Percentiles rank a stretch among this genome's conserved stretches.
phyloP scores from a whole-genome alignment of 2,888 invertebrate genomes.

The Drosophila colorata region DNA sequence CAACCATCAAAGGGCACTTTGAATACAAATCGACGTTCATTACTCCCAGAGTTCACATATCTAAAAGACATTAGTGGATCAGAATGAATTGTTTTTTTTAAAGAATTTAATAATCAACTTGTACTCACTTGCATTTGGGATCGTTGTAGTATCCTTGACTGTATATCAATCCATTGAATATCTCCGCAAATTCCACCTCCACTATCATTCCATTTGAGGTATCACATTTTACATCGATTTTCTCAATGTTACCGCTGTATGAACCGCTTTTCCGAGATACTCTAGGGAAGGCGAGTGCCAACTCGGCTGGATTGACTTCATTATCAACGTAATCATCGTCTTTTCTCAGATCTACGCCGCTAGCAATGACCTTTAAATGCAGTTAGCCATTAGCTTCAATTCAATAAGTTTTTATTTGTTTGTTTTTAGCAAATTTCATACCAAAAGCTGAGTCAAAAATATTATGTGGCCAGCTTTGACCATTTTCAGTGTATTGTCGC shows the following conservation, averaged over 20 bases:
- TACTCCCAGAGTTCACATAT: slow-evolving; percentile 88
- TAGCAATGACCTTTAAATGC: slow-evolving; percentile 52
- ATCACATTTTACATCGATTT: slow-evolving; percentile 88
- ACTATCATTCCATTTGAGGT: slow-evolving; percentile 87
- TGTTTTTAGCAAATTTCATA: slow-evolving; percentile 31
- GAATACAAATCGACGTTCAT: slow-evolving; percentile 87
- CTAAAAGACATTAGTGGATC: slow-evolving; percentile 78
- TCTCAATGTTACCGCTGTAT: slow-evolving; percentile 86
- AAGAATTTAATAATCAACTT: not conserved
- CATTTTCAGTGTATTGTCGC: slow-evolving; percentile 52
- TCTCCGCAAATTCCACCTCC: slow-evolving; percentile 88
- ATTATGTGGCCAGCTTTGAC: slow-evolving; percentile 69
- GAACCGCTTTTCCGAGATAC: slow-evolving; percentile 39
- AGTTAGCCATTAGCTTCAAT: slow-evolving; percentile 24
- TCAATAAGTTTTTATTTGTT: slow-evolving; percentile 12
- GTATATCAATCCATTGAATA: slow-evolving; percentile 89
- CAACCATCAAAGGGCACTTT: slow-evolving; percentile 88
- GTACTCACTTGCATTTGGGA: slow-evolving; percentile 87
- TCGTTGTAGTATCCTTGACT: slow-evolving; percentile 89
- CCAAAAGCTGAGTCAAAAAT: slow-evolving; percentile 69
- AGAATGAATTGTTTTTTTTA: slow-evolving; percentile 2
- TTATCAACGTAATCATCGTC: slow-evolving; percentile 34
- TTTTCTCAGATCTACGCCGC: slow-evolving; percentile 35
- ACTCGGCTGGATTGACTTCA: slow-evolving; percentile 39
- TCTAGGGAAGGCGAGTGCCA: slow-evolving; percentile 46